Evolutionary conservation across 2,797 vertebrate species (phyloP).

Genomic region (Crenuchus spilurus): DNA sequence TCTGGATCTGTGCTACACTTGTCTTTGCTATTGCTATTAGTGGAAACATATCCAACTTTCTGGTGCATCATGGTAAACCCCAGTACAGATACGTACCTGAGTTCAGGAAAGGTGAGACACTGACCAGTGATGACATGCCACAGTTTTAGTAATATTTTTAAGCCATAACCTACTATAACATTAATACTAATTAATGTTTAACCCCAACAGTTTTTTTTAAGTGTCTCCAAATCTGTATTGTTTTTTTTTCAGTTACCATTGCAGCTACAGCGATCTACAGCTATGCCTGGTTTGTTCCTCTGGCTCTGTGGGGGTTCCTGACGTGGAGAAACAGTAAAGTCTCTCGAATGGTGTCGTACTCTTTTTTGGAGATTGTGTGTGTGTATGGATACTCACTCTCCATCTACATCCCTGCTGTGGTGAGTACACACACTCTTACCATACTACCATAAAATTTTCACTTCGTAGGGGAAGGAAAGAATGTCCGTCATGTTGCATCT

Average conservation of each 20-base stretch:
- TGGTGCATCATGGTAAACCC: slow-evolving; percentile 80
- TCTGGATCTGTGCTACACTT: slow-evolving; percentile 97
- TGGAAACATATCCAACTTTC: slow-evolving; percentile 93
- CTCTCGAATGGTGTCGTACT: slow-evolving; percentile 91
- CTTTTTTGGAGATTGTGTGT: slow-evolving; percentile 95
- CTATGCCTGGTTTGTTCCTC: slow-evolving; percentile 93
- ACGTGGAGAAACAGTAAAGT: slow-evolving; percentile 93
- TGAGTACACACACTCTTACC: too few species aligned
- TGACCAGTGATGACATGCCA: too few species aligned
- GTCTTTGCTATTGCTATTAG: slow-evolving; percentile 95
- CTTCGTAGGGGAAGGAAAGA: too few species aligned
- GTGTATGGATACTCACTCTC: slow-evolving; percentile 96
- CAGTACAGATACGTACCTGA: slow-evolving; percentile 88
- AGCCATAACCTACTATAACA: too few species aligned
- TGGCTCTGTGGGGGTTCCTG: slow-evolving; percentile 93
- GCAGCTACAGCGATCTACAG: slow-evolving; percentile 92
- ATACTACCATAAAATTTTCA: too few species aligned
- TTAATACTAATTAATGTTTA: too few species aligned
- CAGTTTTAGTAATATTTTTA: too few species aligned
- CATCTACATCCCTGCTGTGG: slow-evolving; percentile 93
- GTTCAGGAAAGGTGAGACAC: slow-evolving; percentile 91
- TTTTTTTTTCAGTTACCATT: slow-evolving; percentile 83
- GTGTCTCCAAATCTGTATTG: background rate
- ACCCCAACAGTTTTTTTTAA: too few species aligned
- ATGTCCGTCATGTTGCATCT: too few species aligned